These are phyloP conservation scores for Conistra vaccinii DNA, from an alignment of 2,888 invertebrate species.

Conservation along the genomic window DNA sequence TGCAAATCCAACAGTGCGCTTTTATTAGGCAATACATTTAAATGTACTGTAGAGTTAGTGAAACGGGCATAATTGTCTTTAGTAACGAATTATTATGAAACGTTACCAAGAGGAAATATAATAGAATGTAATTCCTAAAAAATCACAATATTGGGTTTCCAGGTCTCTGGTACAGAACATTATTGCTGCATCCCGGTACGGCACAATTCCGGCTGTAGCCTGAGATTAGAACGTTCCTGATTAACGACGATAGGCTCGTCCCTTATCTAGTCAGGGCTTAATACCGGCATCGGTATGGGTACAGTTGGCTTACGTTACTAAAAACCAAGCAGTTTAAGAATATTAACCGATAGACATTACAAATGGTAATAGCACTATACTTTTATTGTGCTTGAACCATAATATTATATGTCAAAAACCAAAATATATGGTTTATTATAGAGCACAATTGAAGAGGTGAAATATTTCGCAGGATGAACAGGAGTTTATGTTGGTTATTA, in stretches of 20 bases:
- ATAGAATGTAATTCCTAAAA: neutral
- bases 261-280: slow-evolving; percentile 46
- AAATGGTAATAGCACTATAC: neutral
- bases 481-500: neutral
- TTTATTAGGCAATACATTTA: neutral
- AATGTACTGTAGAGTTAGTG: neutral
- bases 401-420: too few relatives aligned
- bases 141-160: neutral
- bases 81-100: neutral
- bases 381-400: too few relatives aligned
- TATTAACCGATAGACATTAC: neutral
- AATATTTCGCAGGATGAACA: neutral
- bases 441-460: too few relatives aligned
- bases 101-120: neutral
- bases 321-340: slow-evolving; percentile 1
- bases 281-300: slow-evolving; percentile 2
- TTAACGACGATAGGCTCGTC: slow-evolving; percentile 48
- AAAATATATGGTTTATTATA: too few relatives aligned
- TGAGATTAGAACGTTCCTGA: slow-evolving; percentile 53
- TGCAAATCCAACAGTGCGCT: neutral
- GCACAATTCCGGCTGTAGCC: slow-evolving; percentile 24
- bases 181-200: neutral
- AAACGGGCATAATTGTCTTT: neutral
- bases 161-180: neutral
- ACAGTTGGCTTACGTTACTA: neutral